Evolutionary conservation across 2,797 vertebrate genomes (phyloP).

Genomic region (Spondyliosoma cantharus): DNA sequence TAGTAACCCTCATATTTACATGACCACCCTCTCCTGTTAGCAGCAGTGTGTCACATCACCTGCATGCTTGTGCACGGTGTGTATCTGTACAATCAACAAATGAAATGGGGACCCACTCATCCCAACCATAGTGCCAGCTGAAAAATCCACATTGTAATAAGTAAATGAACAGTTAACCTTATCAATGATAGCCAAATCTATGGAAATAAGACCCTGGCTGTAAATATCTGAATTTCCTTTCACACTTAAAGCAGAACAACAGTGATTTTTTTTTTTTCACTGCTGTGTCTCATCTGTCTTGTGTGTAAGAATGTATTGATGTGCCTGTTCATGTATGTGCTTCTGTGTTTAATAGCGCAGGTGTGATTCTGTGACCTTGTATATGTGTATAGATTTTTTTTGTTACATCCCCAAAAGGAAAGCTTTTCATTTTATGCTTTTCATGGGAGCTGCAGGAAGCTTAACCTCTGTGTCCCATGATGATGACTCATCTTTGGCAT

Average conservation of each 20-base stretch:
- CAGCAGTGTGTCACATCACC: too few relatives aligned
- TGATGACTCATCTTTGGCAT: conserved; percentile 49
- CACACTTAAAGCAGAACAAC: neutral
- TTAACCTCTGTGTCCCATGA: conserved; percentile 33
- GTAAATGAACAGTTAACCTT: neutral
- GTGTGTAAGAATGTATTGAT: neutral
- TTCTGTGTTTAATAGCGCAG: neutral
- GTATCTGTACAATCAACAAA: too few relatives aligned
- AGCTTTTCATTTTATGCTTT: conserved; percentile 3
- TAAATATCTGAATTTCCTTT: neutral
- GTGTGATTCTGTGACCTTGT: neutral
- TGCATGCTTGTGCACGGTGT: too few relatives aligned
- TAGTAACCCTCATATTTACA: too few relatives aligned
- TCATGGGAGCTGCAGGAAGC: conserved; percentile 16
- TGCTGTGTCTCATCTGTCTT: neutral
- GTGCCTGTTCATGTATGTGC: neutral
- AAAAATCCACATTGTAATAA: too few relatives aligned
- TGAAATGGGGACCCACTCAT: too few relatives aligned
- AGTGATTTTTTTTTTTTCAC: neutral
- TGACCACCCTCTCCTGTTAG: too few relatives aligned
- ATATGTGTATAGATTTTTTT: neutral
- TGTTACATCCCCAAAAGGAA: neutral
- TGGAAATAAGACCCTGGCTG: neutral
- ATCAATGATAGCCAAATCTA: neutral
- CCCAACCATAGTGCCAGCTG: neutral